Evolutionary conservation across 2,888 invertebrate genomes (phyloP).

Genomic region (Holacanthella duospinosa): DNA sequence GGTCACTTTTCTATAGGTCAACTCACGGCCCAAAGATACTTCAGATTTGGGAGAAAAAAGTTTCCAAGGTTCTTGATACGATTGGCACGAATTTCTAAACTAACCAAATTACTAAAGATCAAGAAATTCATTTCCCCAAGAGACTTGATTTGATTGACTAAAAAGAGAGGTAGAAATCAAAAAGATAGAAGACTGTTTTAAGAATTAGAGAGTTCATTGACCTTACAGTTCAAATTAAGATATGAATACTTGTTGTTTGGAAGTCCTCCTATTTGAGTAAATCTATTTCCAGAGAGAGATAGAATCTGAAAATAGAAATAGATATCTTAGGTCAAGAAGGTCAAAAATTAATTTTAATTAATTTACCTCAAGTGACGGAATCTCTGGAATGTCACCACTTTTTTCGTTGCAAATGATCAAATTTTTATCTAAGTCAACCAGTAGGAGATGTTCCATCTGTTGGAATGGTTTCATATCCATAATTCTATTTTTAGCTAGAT

Average conservation of each 20-base stretch:
- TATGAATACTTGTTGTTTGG: neutral
- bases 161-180: no score
- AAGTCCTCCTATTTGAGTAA: neutral
- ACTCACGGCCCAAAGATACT: neutral
- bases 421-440: neutral
- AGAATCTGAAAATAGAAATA: no score
- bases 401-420: neutral
- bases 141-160: no score
- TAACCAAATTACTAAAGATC: neutral
- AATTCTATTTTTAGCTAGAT: neutral
- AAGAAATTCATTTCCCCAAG: no score
- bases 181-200: no score
- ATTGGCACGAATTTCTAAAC: neutral
- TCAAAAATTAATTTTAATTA: no score
- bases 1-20: neutral
- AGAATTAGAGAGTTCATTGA: no score
- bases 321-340: no score
- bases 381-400: neutral
- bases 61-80: neutral
- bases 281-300: neutral
- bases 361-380: neutral
- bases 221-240: neutral
- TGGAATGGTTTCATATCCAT: neutral
- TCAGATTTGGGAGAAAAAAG: neutral
- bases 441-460: neutral